These are phyloP conservation scores for Catocala nupta DNA, from an alignment of 2,888 invertebrate species.

Conservation along the genomic window DNA sequence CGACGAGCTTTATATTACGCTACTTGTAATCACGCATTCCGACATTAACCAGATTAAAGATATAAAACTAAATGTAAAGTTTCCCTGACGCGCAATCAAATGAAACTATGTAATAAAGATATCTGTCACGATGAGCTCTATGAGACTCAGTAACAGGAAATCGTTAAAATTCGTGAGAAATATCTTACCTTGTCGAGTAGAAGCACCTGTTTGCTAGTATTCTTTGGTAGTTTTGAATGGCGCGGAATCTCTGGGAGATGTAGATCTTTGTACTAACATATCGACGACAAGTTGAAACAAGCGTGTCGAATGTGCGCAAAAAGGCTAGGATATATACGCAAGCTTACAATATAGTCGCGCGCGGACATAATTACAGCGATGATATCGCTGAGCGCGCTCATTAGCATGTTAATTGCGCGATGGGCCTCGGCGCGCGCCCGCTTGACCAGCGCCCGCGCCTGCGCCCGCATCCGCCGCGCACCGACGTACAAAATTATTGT, in stretches of 20 bases:
- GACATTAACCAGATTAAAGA: conserved; percentile 77
- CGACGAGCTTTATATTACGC: conserved; percentile 65
- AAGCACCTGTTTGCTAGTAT: conserved; percentile 56
- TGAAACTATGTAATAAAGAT: conserved; percentile 81
- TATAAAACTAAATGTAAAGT: conserved; percentile 68
- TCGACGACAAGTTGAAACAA: conserved; percentile 33
- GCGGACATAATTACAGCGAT: conserved; percentile 83
- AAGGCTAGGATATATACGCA: conserved; percentile 69
- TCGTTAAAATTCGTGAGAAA: conserved; percentile 85
- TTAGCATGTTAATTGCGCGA: conserved; percentile 85
- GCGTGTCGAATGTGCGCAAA: conserved; percentile 66
- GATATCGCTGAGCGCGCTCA: conserved; percentile 81
- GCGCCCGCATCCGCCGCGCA: conserved; percentile 20
- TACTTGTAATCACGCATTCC: conserved; percentile 74
- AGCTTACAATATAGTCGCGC: conserved; percentile 77
- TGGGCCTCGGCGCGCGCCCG: conserved; percentile 62
- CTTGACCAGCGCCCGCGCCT: conserved; percentile 45
- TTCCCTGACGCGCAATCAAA: conserved; percentile 71
- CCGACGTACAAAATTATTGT: conserved; percentile 61
- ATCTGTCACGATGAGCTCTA: conserved; percentile 73
- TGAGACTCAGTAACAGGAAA: conserved; percentile 81
- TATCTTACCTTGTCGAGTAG: conserved; percentile 60
- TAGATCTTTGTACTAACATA: not conserved
- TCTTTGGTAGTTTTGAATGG: conserved; percentile 48
- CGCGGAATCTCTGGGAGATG: not conserved